Conservation (phyloP, 2,797 vertebrate genomes). For the Astyanax mexicanus region DNA sequence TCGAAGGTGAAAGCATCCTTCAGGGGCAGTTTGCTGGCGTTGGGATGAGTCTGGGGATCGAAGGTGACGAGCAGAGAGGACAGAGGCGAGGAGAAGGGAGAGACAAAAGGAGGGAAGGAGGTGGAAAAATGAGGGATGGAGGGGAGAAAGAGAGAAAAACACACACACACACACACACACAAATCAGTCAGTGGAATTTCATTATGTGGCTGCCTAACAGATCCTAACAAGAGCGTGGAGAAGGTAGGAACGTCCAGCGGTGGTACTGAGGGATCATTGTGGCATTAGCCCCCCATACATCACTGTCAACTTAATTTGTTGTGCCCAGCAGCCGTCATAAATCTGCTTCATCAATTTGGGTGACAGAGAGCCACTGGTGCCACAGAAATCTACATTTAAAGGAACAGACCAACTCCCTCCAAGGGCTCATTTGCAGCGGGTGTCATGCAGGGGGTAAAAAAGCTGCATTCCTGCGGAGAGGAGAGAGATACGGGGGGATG, state of each 20-base stretch:
- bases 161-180: constrained; percentile 64
- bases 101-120: constrained; percentile 19
- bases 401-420: constrained; percentile 66
- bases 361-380: constrained; percentile 81
- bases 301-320: constrained; percentile 98
- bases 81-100: constrained; percentile 27
- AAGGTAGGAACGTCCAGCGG: constrained; percentile 85
- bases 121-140: constrained; percentile 25
- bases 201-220: constrained; percentile 89
- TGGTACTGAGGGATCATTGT: constrained; percentile 82
- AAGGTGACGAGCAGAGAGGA: constrained; percentile 62
- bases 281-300: constrained; percentile 91
- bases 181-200: constrained; percentile 89
- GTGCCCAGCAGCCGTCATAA: constrained; percentile 95
- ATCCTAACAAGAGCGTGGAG: constrained; percentile 92
- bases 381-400: constrained; percentile 74
- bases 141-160: constrained; percentile 38
- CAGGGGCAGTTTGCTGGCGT: constrained; percentile 94
- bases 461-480: constrained; percentile 20
- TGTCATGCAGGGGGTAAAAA: constrained; percentile 47
- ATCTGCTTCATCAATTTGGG: constrained; percentile 93
- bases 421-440: constrained; percentile 66
- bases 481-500: not conserved
- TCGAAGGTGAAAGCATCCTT: constrained; percentile 98
- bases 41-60: constrained; percentile 91